Conservation (phyloP, 1,140 invertebrate genomes). For the Brachionus angularis region DNA sequence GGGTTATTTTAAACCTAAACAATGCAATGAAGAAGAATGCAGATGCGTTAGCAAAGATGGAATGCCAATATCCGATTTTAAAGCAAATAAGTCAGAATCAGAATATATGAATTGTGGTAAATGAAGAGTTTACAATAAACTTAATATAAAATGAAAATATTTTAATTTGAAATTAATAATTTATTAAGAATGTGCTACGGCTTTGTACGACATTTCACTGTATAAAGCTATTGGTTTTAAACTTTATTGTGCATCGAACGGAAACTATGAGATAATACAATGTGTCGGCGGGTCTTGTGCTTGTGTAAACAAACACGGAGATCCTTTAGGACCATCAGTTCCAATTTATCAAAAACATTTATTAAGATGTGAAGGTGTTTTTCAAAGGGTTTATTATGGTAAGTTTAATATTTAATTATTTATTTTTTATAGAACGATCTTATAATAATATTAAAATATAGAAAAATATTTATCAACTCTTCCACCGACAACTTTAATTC, state of each 20-base stretch:
- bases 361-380: constrained; percentile 41
- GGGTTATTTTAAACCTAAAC: not conserved
- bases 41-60: constrained; percentile 18
- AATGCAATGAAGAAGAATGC: constrained; percentile 33
- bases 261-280: constrained; percentile 40
- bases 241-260: constrained; percentile 17
- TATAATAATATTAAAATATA: no score
- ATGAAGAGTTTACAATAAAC: no score
- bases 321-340: constrained; percentile 31
- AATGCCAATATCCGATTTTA: constrained; percentile 30
- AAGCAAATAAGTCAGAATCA: constrained; percentile 3
- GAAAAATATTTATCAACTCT: constrained; percentile 3
- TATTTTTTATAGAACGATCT: not conserved
- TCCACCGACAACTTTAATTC: constrained; percentile 1
- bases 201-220: constrained; percentile 12
- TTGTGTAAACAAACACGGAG: constrained; percentile 38
- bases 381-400: constrained; percentile 23
- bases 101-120: constrained; percentile 43
- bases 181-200: constrained; percentile 38
- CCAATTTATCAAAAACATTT: constrained; percentile 30
- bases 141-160: no score
- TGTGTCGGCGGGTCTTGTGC: constrained; percentile 30
- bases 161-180: no score
- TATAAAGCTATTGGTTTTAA: constrained; percentile 15
- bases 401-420: not conserved